These are phyloP conservation scores for Drosophila mercatorum DNA, from an alignment of 2,888 invertebrate genomes.

Conservation along the genomic window DNA sequence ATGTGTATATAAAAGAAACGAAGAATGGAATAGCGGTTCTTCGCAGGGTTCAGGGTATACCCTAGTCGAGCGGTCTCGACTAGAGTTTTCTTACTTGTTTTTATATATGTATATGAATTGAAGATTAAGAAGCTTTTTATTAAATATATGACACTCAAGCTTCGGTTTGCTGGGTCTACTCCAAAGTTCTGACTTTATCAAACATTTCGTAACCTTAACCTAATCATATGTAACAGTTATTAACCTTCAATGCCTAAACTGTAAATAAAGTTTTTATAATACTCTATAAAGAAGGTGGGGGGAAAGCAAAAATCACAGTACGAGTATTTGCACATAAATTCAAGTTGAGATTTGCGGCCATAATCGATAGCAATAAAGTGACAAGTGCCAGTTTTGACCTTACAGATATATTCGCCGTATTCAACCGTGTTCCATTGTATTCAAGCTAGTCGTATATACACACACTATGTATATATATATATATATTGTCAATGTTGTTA, in stretches of 20 bases:
- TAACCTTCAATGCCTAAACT: slow-evolving; percentile 40
- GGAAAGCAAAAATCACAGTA: slow-evolving; percentile 50
- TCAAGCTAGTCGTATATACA: not conserved
- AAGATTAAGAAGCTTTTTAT: too few species aligned
- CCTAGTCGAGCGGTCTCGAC: too few species aligned
- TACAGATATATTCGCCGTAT: slow-evolving; percentile 26
- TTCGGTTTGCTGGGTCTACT: slow-evolving; percentile 17
- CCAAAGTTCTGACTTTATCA: slow-evolving; percentile 14
- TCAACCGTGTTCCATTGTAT: slow-evolving; percentile 33
- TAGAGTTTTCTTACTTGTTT: too few species aligned
- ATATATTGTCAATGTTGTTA: too few species aligned
- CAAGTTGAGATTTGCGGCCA: slow-evolving; percentile 60
- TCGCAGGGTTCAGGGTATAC: too few species aligned
- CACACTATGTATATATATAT: too few species aligned
- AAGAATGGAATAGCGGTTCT: too few species aligned
- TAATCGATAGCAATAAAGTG: slow-evolving; percentile 61
- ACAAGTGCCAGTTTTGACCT: slow-evolving; percentile 68
- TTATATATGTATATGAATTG: too few species aligned
- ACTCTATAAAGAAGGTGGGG: slow-evolving; percentile 26
- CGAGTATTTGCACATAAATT: slow-evolving; percentile 64
- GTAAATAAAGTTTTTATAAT: slow-evolving; percentile 38
- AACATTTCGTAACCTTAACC: slow-evolving; percentile 39
- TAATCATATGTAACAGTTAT: slow-evolving; percentile 34
- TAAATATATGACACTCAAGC: not conserved
- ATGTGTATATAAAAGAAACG: too few species aligned